Base-by-base conservation (phyloP, 2,888 invertebrate species). In the Callyntrura sp. region DNA sequence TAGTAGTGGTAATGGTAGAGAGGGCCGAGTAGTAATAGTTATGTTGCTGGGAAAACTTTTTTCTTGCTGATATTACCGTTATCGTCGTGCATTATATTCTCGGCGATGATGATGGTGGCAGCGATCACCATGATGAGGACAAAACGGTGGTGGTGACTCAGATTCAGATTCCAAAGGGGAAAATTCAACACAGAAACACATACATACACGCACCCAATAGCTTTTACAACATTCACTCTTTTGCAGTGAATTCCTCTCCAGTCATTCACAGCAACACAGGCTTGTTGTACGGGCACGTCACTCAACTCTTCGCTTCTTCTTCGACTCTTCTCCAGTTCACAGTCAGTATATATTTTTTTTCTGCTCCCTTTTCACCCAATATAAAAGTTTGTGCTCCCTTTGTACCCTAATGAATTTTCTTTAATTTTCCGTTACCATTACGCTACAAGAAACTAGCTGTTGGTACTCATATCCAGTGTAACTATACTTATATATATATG, bases 161-260 rank as follows among this genome's bases (percentile, higher is more conserved):
- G 82, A 82, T 48, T 82, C 82, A 82, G 82, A 82, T 65, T 82
- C 62, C 65, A 25, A n/a, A 28, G 82, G 82, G 82, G 65, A 65
- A 51, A 81, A 60, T 62, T 81, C 57, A 35, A 79, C 57, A 57
- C 20, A 55, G 3, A 60, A 43, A 20, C 81, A 81, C 81, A 45
- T 43, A 43, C 23, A 25, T 20, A 23, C 62, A 62, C 45, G 48
- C 68, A 68, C n/a, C n/a, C 62, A 68, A 5, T 35, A 51, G n/a
- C 68, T 62, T 11, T n/a, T n/a, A n/a, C n/a, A n/a, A 70, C n/a
- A n/a, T 20, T 60, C 23, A 11, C 65, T 48, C 73, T 73, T n/a
- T n/a, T 2, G 73, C 48, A 48, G 23, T 48, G 43, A 70, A 70
- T 70, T 17, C 68, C 43, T 8, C 45, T 48, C 51, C 76, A 76